Base-by-base conservation (phyloP, 2,888 invertebrate species). In the Minunthozetes semirufus region DNA sequence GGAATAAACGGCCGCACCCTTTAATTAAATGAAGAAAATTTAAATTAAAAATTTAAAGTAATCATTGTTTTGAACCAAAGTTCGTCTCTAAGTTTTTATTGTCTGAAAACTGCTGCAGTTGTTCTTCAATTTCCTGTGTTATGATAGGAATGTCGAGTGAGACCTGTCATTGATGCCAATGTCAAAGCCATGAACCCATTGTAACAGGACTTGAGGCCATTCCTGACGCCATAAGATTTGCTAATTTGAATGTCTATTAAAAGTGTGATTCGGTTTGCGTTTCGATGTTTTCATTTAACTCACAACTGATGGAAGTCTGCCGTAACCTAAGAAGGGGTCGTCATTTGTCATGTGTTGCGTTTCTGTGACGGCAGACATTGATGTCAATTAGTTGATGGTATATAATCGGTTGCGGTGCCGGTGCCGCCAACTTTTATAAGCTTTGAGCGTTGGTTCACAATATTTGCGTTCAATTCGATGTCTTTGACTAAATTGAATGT, bases 341-440 rank as follows among this genome's bases (percentile, higher is more conserved):
- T 66, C 66, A 66, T 66, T 66, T 66, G 66, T 66, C 66, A 66
- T 22, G 19, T 59, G 15, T 19, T 19, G 29, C 15, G 29, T 59
- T 59, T 11, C 42, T 17, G 66, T 29, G 38, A 38, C 29, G 42
- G 66, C 42, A 66, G 66, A 66, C 66, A 66, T 56, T 66, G 19
- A 66, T 66, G 66, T 66, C 66, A 66, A 66, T 66, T 66, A 66
- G 38, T 42, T 42, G 42, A 66, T 66, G 66, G 66, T 33, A 66
- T 66, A 66, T 66, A 66, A 66, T 66, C 66, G 66, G 66, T 66
- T 66, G 15, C 19, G 22, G 56, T 56, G 59, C 42, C 42, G 66
- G 66, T 66, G 66, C 66, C 42, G 66, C 38, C 66, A 38, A 38
- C 29, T 42, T 42, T 42, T 42, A 42, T 13, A 42, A 11, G 29